Evolutionary conservation across 2,888 invertebrate species (phyloP), one percentile per base, ranked within the genome.

Genomic region (Morpho helenor): DNA sequence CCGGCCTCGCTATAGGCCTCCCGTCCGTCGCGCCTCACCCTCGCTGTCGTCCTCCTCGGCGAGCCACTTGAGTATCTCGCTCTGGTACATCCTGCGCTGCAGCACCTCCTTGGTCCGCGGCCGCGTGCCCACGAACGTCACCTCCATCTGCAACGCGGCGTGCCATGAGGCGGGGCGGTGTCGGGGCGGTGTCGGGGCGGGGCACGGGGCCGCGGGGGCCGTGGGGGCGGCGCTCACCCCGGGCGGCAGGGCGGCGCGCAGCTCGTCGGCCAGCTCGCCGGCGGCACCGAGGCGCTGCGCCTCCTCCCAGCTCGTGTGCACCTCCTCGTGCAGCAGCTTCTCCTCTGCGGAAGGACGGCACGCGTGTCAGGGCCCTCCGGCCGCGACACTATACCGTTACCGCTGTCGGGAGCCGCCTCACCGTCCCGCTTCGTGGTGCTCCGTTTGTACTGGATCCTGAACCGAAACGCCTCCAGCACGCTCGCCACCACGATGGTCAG

Each of bases 401-500:
- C 23, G 5, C 46, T 3, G 7, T 7, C 8, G 31, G 22, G 3
- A 0, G 16, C 8, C 16, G 31, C 59, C 74, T 78, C 48, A 95
- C 95, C 95, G 68, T 95, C 95, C 70, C 94, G 89, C 84, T 96
- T 95, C 0, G 93, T 93, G 60, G 96, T 96, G 73, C 95, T 94
- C 56, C 94, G 88, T 77, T 96, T 95, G 82, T 97, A 97, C 80
- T 96, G 96, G 77, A 97, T 97, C 66, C 96, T 90, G 82, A 97
- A 97, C 54, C 97, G 87, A 84, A 97, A 97, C 4, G 96, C 96
- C 80, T 97, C 97, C 65, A 97, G 85, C 64, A 97, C 96, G 71
- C 96, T 96, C 10, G 97, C 97, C 23, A 97, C 96, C 53, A 97
- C 96, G 62, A 97, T 96, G 0, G 96, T 97, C 71, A 97, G 87